Percentiles rank a stretch among this genome's conserved stretches.
Conservation (phyloP, 2,797 vertebrate genomes). For the Falco peregrinus region DNA sequence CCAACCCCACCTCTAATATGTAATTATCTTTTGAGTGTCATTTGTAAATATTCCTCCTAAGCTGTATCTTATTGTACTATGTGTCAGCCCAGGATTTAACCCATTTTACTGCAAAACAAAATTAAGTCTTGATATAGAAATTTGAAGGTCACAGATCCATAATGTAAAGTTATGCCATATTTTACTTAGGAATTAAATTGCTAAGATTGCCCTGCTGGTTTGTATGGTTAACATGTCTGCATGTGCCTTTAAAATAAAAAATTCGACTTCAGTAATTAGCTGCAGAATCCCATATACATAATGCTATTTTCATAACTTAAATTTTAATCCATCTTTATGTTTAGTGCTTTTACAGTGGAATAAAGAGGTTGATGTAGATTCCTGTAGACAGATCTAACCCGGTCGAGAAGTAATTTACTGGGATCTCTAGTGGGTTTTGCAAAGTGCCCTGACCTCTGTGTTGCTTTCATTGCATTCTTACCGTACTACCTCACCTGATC, state of each 20-base stretch:
- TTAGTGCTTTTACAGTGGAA: neutral
- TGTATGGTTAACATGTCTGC: neutral
- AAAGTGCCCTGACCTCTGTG: neutral
- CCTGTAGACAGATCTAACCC: neutral
- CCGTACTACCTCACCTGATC: neutral
- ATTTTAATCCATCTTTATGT: neutral
- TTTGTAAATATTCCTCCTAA: neutral
- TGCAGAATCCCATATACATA: neutral
- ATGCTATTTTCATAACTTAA: neutral
- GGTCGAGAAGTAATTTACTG: neutral
- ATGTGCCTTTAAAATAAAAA: neutral
- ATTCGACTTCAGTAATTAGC: neutral
- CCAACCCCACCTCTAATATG: neutral
- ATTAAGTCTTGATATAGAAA: neutral
- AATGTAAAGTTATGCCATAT: neutral
- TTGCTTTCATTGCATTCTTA: neutral
- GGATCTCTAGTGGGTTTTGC: neutral
- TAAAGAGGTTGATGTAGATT: neutral
- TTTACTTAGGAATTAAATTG: conserved; percentile 17
- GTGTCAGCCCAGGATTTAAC: neutral
- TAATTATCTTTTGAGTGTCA: neutral
- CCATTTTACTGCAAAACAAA: neutral
- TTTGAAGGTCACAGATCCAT: conserved; percentile 12
- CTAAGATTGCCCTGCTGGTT: neutral
- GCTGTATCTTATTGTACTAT: neutral